These are phyloP conservation scores for Xiphorhynchus elegans DNA, from an alignment of 2,113 vertebrate genomes.

Conservation along the genomic window DNA sequence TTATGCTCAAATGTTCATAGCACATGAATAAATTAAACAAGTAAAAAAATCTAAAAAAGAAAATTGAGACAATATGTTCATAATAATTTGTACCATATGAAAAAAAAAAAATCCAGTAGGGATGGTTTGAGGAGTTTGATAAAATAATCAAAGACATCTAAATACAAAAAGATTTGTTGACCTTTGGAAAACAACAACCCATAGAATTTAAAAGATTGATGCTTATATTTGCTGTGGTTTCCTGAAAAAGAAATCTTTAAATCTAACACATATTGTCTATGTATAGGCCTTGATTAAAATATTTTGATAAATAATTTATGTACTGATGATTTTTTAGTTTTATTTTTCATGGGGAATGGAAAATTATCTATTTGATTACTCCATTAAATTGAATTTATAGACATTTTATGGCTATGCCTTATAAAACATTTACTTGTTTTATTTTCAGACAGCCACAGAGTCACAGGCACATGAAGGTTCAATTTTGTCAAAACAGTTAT, in stretches of 20 bases:
- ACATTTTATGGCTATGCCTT: not conserved
- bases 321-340: not conserved
- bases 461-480: not conserved
- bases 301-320: not conserved
- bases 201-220: not conserved
- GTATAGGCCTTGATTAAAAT: not conserved
- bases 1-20: not conserved
- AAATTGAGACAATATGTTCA: not conserved
- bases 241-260: not conserved
- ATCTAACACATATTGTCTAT: not conserved
- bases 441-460: not conserved
- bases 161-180: not conserved
- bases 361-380: not conserved
- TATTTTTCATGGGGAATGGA: not conserved
- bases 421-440: not conserved
- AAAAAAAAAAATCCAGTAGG: not conserved
- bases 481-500: not conserved
- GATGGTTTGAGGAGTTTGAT: not conserved
- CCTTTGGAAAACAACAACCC: not conserved
- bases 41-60: not conserved
- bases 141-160: not conserved
- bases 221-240: not conserved
- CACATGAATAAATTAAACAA: not conserved
- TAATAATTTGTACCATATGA: not conserved
- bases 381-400: not conserved